Conservation (phyloP, 2,113 vertebrate species). For the Dolichotis patagonum region DNA sequence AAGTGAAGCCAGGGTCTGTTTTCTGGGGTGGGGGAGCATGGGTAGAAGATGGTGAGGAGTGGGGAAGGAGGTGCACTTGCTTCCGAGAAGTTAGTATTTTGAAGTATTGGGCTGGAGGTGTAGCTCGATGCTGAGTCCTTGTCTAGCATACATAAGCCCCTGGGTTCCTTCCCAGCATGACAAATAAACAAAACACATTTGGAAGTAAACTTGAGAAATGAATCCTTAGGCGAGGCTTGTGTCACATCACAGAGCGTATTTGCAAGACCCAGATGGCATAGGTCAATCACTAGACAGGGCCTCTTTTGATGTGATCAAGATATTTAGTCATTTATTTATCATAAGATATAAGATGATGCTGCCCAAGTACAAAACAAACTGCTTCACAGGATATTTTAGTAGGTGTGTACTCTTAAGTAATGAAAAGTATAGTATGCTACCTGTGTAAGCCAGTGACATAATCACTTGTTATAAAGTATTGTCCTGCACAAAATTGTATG, state of each 20-base stretch:
- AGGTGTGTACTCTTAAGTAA: background rate
- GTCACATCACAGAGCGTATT: background rate
- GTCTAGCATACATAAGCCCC: background rate
- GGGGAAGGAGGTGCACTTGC: background rate
- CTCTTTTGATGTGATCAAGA: background rate
- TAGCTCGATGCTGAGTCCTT: background rate
- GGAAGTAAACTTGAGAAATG: background rate
- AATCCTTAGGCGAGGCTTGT: background rate
- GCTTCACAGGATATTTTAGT: background rate
- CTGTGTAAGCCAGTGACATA: too few species aligned
- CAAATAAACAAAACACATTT: background rate
- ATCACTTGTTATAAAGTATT: background rate
- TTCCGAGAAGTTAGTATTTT: background rate
- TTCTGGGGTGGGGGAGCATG: background rate
- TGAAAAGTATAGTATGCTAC: background rate
- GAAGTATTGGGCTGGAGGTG: background rate
- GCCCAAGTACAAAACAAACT: too few species aligned
- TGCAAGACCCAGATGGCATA: background rate
- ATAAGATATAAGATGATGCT: background rate
- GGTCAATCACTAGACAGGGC: background rate
- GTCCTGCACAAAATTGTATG: background rate
- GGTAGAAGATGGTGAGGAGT: background rate
- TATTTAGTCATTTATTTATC: background rate
- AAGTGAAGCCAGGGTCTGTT: background rate
- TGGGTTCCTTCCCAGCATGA: background rate